Base-by-base conservation (phyloP, 2,797 vertebrate species). In the Todus mexicanus region DNA sequence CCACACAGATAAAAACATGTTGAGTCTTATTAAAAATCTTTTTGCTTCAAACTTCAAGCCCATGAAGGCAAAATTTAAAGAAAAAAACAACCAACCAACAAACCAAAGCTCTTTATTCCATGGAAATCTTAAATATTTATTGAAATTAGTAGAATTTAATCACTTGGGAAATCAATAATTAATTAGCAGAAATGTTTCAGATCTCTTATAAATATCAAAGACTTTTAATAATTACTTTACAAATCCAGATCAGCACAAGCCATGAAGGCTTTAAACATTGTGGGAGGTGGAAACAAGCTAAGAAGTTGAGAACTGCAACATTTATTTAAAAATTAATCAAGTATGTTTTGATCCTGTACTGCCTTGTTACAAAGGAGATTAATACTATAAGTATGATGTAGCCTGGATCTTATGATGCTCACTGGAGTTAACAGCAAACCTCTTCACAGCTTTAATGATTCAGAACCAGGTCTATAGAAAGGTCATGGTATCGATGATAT, bases 131-230 rank as follows among this genome's bases (percentile, higher is more conserved):
- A 97, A 97, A 96, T 95, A 97, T 97, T 97, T 95, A 96, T 97
- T 89, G 90, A 84, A 66, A 61, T 45, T 82, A 31, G 74, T 92
- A 94, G 86, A 50, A 79, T 75, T 93, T 42, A 96, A 87, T 96
- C 96, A 94, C 94, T 96, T 96, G 96, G 79, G 93, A 61, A 96
- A 93, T 97, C 87, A 97, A 96, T 97, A 96, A 97, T 97, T 97
- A 97, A 97, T 97, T 86, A 95, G 81, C 77, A 87, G 90, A 93
- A 96, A 97, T 92, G 70, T 90, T 92, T 94, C 73, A 89, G 79
- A 93, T 96, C 79, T 86, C 94, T 96, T 95, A 95, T 95, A 97
- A 96, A 96, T 97, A 97, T 96, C 94, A 97, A 97, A 97, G 93
- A 37, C 70, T 96, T 96, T 95, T 95, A 95, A 95, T 96, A 97